These are phyloP conservation scores for Candidula unifasciata DNA, from an alignment of 2,888 invertebrate genomes.

Conservation along the genomic window DNA sequence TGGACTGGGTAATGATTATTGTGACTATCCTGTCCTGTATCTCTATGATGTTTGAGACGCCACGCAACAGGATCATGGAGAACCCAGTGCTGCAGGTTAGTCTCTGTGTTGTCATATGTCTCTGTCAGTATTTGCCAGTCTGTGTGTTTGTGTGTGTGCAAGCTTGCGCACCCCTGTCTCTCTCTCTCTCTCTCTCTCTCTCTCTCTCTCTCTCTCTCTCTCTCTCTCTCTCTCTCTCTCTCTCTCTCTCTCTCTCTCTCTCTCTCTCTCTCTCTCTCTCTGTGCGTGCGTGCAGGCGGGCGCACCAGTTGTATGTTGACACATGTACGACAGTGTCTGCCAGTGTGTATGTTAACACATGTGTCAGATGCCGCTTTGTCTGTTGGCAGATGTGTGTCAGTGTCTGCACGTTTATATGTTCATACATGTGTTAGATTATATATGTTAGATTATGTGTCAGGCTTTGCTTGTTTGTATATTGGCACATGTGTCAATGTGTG, in stretches of 20 bases:
- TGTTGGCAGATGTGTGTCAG: too few relatives aligned
- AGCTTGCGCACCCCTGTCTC: too few relatives aligned
- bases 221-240: not conserved
- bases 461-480: too few relatives aligned
- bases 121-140: not conserved
- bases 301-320: too few relatives aligned
- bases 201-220: not conserved
- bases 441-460: too few relatives aligned
- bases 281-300: too few relatives aligned
- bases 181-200: too few relatives aligned
- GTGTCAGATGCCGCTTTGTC: not conserved
- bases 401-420: too few relatives aligned
- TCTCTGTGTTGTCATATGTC: not conserved
- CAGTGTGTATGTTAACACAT: not conserved
- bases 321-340: constrained; percentile 64
- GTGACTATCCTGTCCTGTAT: constrained; percentile 97
- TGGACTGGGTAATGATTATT: constrained; percentile 99
- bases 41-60: constrained; percentile 99
- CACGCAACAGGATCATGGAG: constrained; percentile 94
- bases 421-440: too few relatives aligned
- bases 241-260: too few relatives aligned
- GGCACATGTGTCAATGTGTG: not conserved
- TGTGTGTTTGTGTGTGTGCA: not conserved
- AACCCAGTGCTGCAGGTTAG: constrained; percentile 68
- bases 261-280: too few relatives aligned